A percentile compares a stretch with the other conserved stretches of the same genome.
Conservation (phyloP, 2,113 vertebrate genomes). For the Scortum barcoo region DNA sequence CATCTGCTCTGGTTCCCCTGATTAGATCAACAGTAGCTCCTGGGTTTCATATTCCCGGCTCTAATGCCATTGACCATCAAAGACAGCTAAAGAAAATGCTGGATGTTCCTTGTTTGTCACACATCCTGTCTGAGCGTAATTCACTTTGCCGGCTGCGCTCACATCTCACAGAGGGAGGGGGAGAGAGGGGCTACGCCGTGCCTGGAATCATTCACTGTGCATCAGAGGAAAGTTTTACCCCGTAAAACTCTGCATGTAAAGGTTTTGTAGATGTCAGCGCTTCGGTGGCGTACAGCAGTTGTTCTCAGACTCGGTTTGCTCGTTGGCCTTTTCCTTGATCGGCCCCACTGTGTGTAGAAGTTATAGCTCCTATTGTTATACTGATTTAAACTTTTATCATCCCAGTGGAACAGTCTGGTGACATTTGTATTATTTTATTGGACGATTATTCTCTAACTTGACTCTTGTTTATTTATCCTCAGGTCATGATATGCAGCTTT, state of each 20-base stretch:
- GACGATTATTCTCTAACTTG: background rate
- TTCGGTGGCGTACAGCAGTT: background rate
- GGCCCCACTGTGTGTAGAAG: background rate
- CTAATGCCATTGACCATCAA: constrained; percentile 69
- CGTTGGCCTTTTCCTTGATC: background rate
- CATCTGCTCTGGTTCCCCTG: constrained; percentile 57
- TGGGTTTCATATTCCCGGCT: constrained; percentile 62
- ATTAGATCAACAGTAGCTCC: constrained; percentile 70
- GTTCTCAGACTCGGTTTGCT: background rate
- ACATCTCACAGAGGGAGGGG: background rate
- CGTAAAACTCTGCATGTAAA: constrained; percentile 16
- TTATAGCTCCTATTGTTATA: background rate
- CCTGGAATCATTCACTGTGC: background rate
- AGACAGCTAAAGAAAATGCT: constrained; percentile 59
- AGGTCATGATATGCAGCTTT: background rate
- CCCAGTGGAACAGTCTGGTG: background rate
- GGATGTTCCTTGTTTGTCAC: constrained; percentile 65
- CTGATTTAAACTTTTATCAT: background rate
- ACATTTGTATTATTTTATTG: background rate
- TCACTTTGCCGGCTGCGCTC: constrained; percentile 50
- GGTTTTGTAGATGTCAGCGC: constrained; percentile 6
- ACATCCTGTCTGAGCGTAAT: constrained; percentile 56
- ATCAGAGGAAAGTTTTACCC: constrained; percentile 24
- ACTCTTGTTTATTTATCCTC: background rate
- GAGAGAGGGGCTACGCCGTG: background rate